These are phyloP conservation scores for Incurvaria masculella DNA, from an alignment of 2,888 invertebrate species.

Conservation along the genomic window DNA sequence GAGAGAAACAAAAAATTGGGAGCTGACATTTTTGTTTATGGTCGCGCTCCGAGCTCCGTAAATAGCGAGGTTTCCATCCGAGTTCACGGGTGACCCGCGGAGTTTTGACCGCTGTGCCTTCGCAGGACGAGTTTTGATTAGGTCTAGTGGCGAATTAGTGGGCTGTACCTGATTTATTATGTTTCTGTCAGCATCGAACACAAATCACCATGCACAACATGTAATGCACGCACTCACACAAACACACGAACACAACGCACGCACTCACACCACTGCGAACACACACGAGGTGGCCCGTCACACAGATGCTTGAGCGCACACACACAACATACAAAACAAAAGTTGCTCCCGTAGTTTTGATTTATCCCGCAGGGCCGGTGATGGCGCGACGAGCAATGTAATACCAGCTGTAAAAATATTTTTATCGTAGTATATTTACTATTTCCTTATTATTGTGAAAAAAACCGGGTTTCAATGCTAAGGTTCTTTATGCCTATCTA, in stretches of 20 bases:
- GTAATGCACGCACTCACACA: slow-evolving; percentile 47
- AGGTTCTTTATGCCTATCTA: too few relatives aligned
- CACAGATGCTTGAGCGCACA: slow-evolving; percentile 3
- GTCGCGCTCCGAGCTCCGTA: slow-evolving; percentile 55
- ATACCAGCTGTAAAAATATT: background rate
- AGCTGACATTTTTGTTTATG: slow-evolving; percentile 61
- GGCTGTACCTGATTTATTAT: slow-evolving; percentile 51
- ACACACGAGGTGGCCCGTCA: background rate
- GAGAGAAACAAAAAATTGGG: slow-evolving; percentile 57
- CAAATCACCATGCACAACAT: slow-evolving; percentile 59
- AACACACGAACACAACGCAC: slow-evolving; percentile 47
- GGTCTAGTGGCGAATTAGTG: slow-evolving; percentile 35
- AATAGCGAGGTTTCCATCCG: slow-evolving; percentile 54
- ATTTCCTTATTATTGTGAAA: too few relatives aligned
- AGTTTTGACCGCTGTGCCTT: slow-evolving; percentile 37
- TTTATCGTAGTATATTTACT: too few relatives aligned
- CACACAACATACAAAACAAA: slow-evolving; percentile 15
- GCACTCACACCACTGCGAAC: slow-evolving; percentile 33
- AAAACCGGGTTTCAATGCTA: too few relatives aligned
- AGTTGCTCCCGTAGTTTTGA: slow-evolving; percentile 10
- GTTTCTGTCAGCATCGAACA: slow-evolving; percentile 55
- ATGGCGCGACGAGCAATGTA: background rate
- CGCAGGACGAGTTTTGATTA: background rate
- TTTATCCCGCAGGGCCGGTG: slow-evolving; percentile 6
- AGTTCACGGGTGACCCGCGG: slow-evolving; percentile 53